Conservation (phyloP, 2,888 invertebrate species). For the Melitaea athalia region DNA sequence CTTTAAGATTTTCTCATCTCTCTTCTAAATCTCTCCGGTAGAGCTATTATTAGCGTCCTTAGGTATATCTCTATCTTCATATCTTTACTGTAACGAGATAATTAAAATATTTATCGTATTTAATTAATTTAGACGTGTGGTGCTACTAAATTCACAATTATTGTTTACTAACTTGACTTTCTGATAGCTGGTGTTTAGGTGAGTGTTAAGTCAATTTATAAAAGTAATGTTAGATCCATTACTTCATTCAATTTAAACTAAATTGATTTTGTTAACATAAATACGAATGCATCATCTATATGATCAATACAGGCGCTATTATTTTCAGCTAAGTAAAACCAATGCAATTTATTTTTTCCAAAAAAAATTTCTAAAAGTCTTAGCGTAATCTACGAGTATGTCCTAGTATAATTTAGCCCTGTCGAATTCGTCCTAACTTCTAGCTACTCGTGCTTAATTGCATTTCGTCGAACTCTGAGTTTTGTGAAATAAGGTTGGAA, state of each 20-base stretch:
- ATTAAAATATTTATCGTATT: slow-evolving; percentile 17
- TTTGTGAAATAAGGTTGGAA: slow-evolving; percentile 18
- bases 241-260: no score
- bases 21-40: slow-evolving; percentile 47
- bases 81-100: slow-evolving; percentile 36
- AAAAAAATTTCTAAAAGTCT: neutral
- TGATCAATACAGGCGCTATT: neutral
- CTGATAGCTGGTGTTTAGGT: neutral
- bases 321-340: no score
- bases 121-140: slow-evolving; percentile 64
- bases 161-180: neutral
- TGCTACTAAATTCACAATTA: slow-evolving; percentile 56
- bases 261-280: no score
- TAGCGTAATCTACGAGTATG: slow-evolving; percentile 27
- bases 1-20: slow-evolving; percentile 44
- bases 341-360: neutral
- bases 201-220: neutral
- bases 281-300: no score
- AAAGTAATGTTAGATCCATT: neutral
- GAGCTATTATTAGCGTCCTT: slow-evolving; percentile 39
- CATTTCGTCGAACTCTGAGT: slow-evolving; percentile 13
- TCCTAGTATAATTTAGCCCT: slow-evolving; percentile 53
- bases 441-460: slow-evolving; percentile 20
- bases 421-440: slow-evolving; percentile 59
- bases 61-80: slow-evolving; percentile 47